These are phyloP conservation scores for Papilio glaucus DNA, from an alignment of 1,140 invertebrate species.

Conservation along the genomic window DNA sequence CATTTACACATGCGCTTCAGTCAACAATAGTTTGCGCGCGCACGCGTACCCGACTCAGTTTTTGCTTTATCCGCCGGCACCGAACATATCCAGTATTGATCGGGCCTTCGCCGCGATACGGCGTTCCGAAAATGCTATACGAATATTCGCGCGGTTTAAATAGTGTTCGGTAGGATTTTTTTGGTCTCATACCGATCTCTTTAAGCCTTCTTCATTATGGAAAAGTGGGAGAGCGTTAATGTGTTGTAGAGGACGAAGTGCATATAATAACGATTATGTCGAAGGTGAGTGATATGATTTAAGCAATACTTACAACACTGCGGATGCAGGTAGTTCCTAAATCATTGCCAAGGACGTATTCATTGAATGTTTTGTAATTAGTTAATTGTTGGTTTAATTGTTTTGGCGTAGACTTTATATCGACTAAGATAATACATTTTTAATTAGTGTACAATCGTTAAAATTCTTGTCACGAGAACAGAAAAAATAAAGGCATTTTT, in stretches of 20 bases:
- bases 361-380: conserved; percentile 32
- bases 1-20: conserved; percentile 69
- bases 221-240: conserved; percentile 55
- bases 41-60: conserved; percentile 66
- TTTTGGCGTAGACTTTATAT: neutral
- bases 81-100: conserved; percentile 76
- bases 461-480: conserved; percentile 1
- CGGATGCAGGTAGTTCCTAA: conserved; percentile 58
- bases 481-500: neutral
- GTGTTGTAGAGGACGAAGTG: conserved; percentile 45
- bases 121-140: conserved; percentile 72
- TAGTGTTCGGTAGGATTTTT: conserved; percentile 48
- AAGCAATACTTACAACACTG: conserved; percentile 44
- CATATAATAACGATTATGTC: conserved; percentile 65
- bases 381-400: conserved; percentile 1
- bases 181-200: conserved; percentile 44
- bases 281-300: conserved; percentile 65
- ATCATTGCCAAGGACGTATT: conserved; percentile 69
- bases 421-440: neutral
- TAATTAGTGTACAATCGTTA: neutral
- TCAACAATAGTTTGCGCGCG: conserved; percentile 79
- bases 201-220: conserved; percentile 46
- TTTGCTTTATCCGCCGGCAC: conserved; percentile 72
- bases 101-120: conserved; percentile 73
- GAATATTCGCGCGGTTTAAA: conserved; percentile 58